Evolutionary conservation across 1,140 invertebrate species (phyloP), one percentile per base, ranked within the genome.

Genomic region (Hermetia illucens): DNA sequence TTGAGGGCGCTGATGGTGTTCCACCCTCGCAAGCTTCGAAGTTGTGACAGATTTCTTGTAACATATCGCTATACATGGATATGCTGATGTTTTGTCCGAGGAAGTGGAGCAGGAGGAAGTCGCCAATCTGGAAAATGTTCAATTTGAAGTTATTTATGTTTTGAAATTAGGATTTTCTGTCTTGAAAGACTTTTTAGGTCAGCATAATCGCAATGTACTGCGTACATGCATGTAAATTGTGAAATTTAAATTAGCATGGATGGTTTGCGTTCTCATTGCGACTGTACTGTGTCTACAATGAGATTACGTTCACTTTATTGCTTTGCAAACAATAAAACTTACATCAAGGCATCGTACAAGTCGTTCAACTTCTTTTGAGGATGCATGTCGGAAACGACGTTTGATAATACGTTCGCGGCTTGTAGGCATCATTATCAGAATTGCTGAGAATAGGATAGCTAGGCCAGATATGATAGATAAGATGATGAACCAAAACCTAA

Each of bases 51-150:
- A 77, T 50, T 38, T 75, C 72, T 17, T 74, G 65, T 45, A 89
- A 50, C 38, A 86, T 71, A 49, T 87, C 82, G 22, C 74, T 75
- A 58, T 84, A 87, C 16, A 78, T 68, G 63, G 79, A 70, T 49
- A 82, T 66, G 50, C 82, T 86, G 64, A 89, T 74, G 56, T 91
- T 91, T 55, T 89, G 84, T 19, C 82, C 81, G 8, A 90, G 60
- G 22, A 89, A 60, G 50, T 86, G 82, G 21, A 90, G 60, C 32
- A 91, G 61, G 29, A 89, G 68, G 61, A 87, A 90, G 52, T 90
- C 85, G 19, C 85, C 84, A 45, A 89, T 76, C 77, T 84, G 55
- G 27, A 63, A 63, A 13, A 27, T 31, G 34, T 31, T 6, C 6
- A 25, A 8, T 25, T 25, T 25, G n/a, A 25, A 25, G n/a, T 25